Evolutionary conservation across 2,888 invertebrate genomes (phyloP).

Genomic region (Acanthoscelides obtectus): DNA sequence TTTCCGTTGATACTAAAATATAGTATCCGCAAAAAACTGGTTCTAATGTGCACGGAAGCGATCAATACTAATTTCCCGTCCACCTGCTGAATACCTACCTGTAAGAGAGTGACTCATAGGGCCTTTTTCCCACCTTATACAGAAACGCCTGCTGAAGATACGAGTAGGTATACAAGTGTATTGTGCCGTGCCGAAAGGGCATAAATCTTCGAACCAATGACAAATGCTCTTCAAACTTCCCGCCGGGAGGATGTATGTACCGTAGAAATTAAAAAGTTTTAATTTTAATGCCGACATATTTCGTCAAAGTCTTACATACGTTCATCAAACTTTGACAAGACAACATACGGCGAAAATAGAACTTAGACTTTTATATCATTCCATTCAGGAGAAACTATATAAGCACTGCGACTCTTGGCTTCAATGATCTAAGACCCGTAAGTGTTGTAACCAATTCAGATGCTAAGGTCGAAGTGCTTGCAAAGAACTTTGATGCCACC

Average conservation of each 20-base stretch:
- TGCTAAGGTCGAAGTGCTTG: too few species aligned
- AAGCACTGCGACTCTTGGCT: too few species aligned
- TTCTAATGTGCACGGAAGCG: background rate
- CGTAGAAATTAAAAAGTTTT: background rate
- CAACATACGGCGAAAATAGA: too few species aligned
- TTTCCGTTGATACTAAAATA: too few species aligned
- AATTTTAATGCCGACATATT: too few species aligned
- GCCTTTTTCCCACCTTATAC: conserved; percentile 14
- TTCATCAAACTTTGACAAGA: too few species aligned
- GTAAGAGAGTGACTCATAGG: conserved; percentile 8
- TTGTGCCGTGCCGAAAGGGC: background rate
- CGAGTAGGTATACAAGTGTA: background rate
- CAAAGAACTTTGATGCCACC: too few species aligned
- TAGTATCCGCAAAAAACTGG: background rate
- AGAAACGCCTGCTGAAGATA: background rate
- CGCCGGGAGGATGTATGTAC: background rate
- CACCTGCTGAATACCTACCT: conserved; percentile 10
- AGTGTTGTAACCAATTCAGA: too few species aligned
- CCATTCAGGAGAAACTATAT: too few species aligned
- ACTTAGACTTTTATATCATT: too few species aligned
- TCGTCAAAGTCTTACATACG: too few species aligned
- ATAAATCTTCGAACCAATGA: background rate
- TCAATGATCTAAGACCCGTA: too few species aligned
- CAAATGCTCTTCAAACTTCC: background rate
- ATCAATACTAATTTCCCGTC: conserved; percentile 10